Evolutionary conservation across 2,888 invertebrate genomes (phyloP), one percentile per base, ranked within the genome.

Genomic region (Pristionchus japonicus): DNA sequence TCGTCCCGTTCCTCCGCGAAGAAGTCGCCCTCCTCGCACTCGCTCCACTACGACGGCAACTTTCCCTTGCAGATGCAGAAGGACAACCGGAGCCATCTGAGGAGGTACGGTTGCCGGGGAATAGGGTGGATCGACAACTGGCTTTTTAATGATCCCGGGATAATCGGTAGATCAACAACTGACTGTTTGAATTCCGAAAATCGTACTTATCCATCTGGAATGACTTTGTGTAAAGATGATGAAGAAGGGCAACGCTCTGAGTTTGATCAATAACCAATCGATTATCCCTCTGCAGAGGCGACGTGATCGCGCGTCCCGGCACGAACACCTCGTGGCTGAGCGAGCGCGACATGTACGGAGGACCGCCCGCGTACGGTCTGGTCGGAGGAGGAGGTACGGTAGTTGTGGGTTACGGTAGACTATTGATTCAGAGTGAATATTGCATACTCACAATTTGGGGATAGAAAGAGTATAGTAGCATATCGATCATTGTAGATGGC

Each of bases 271-370:
- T 80, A 43, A 47, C 47, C 80, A 47, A 47, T 47, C 47, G 27
- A 47, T 74, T 6, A 13, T 23, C 49, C 40, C n/a, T 47, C 47
- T 85, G 49, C 74, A 86, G 86, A 40, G 43, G 43, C 34, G 86
- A 86, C 7, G 34, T 37, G 49, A 47, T 74, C 17, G 74, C 89
- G 17, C 91, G 94, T 20, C 94, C 94, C 1, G 93, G 92, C 52
- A 94, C 94, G n/a, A 93, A 93, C 34, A 93, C 92, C 57, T 93
- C 94, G 4, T 94, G 92, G 92, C 80, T 92, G 15, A 90, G 91
- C 17, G 91, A 91, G 70, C 87, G 91, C 4, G 91, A 92, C 23
- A 43, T 64, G 80, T 64, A 82, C 34, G 80, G 87, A 11, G 87
- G 87, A 17, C 91, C 91, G 15, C 91, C 91, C 6, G 90, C 91